Evolutionary conservation across 1,140 invertebrate genomes (phyloP).

Genomic region (Zaprionus ornatus): DNA sequence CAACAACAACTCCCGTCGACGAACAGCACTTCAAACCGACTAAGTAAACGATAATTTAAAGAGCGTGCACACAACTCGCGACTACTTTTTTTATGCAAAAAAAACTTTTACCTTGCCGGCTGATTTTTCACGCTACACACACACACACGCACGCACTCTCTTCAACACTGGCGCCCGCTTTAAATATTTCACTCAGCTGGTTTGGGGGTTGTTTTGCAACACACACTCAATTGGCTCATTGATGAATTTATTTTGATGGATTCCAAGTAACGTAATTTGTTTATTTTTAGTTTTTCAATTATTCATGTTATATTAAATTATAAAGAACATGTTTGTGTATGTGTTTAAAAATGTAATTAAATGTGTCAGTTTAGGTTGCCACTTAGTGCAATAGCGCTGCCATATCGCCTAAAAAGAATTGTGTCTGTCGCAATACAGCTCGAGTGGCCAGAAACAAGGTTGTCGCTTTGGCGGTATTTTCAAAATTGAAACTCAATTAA

Average conservation of each 20-base stretch:
- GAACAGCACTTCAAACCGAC: constrained; percentile 9
- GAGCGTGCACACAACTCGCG: constrained; percentile 26
- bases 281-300: not conserved
- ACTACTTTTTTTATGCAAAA: constrained; percentile 60
- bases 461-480: not conserved
- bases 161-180: constrained; percentile 22
- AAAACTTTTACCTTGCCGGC: constrained; percentile 54
- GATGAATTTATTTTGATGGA: not conserved
- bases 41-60: constrained; percentile 23
- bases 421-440: not conserved
- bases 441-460: not conserved
- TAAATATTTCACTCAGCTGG: constrained; percentile 21
- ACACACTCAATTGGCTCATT: constrained; percentile 20
- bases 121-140: constrained; percentile 48
- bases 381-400: not conserved
- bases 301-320: not conserved
- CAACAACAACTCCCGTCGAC: constrained; percentile 6
- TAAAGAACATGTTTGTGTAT: not conserved
- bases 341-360: not conserved
- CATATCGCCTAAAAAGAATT: not conserved
- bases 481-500: constrained; percentile 28
- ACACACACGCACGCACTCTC: constrained; percentile 4
- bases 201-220: constrained; percentile 55
- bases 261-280: not conserved
- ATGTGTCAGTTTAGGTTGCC: not conserved